Conservation (phyloP, 2,888 invertebrate species). For the Aelia acuminata region DNA sequence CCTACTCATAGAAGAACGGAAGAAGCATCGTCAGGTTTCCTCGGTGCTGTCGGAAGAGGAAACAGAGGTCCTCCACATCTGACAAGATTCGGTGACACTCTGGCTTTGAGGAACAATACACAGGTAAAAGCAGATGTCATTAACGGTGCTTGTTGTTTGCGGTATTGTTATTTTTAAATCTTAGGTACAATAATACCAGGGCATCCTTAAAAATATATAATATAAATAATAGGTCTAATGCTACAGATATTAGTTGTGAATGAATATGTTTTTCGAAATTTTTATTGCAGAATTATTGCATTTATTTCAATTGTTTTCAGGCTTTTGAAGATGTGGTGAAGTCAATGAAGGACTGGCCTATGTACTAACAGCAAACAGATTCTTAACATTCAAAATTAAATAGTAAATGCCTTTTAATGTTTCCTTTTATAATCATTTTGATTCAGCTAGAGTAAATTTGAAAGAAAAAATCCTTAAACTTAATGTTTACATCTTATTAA, state of each 20-base stretch:
- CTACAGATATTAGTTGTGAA: no score
- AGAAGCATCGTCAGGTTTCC: slow-evolving; percentile 65
- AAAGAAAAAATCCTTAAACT: background rate
- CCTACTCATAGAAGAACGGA: slow-evolving; percentile 66
- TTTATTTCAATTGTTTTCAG: slow-evolving; percentile 48
- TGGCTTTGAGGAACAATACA: slow-evolving; percentile 64
- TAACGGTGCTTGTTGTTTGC: no score
- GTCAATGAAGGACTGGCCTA: slow-evolving; percentile 54
- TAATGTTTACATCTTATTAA: background rate
- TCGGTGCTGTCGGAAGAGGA: slow-evolving; percentile 72
- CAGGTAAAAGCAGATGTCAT: slow-evolving; percentile 62
- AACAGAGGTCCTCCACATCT: slow-evolving; percentile 70
- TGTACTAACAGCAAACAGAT: slow-evolving; percentile 60
- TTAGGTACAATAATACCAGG: no score
- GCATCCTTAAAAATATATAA: no score
- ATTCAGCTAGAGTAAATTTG: background rate
- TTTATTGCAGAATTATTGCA: background rate
- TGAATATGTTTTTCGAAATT: background rate
- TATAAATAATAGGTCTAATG: no score
- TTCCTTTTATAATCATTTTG: background rate
- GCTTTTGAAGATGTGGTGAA: slow-evolving; percentile 54
- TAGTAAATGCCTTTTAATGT: background rate
- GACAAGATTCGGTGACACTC: slow-evolving; percentile 67
- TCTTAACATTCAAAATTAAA: background rate
- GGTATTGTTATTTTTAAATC: no score